Conservation (phyloP, 2,113 vertebrate species). For the Anthoscopus minutus region DNA sequence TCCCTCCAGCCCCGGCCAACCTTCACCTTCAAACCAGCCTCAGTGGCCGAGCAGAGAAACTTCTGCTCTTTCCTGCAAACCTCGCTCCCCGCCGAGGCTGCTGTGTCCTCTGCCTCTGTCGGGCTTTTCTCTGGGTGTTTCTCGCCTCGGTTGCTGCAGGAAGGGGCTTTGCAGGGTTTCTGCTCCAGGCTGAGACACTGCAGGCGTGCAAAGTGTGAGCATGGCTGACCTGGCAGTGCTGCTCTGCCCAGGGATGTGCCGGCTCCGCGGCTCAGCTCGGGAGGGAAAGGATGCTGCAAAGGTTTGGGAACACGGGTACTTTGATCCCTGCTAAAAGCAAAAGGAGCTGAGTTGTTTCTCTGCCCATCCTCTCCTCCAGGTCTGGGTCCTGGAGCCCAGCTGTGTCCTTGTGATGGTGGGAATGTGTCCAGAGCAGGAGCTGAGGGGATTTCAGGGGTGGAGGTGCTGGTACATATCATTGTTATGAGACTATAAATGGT, state of each 20-base stretch:
- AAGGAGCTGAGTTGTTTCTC: neutral
- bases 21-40: neutral
- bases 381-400: neutral
- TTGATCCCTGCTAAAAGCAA: neutral
- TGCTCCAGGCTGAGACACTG: neutral
- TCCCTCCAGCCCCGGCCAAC: neutral
- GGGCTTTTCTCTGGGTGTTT: neutral
- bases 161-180: neutral
- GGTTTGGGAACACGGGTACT: neutral
- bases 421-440: neutral
- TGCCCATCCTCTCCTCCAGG: fast-evolving
- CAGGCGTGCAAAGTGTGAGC: neutral
- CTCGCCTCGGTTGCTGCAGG: neutral
- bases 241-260: neutral
- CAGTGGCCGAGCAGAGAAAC: neutral
- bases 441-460: neutral
- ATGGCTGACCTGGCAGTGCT: neutral
- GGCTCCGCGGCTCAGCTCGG: neutral
- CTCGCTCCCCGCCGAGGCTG: neutral
- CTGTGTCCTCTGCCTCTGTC: neutral
- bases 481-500: neutral
- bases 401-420: fast-evolving
- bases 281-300: neutral
- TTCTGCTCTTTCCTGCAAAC: neutral
- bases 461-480: fast-evolving